Evolutionary conservation across 2,113 vertebrate species (phyloP).

Genomic region (Passerina amoena): DNA sequence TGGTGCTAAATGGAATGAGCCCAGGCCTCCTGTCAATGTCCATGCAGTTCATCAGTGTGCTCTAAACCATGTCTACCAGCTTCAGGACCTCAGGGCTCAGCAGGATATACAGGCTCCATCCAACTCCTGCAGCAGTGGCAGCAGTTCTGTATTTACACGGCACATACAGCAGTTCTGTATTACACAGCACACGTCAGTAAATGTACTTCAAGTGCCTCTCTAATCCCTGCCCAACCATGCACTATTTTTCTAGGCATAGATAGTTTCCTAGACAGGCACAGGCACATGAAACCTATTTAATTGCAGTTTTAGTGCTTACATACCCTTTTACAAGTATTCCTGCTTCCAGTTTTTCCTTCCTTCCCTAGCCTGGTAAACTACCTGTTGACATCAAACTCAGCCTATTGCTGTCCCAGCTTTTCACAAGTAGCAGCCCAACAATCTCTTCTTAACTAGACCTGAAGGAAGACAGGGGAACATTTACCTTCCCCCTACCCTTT

Average conservation of each 20-base stretch:
- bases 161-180: background rate
- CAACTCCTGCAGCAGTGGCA: background rate
- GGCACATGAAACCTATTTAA: background rate
- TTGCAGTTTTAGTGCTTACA: background rate
- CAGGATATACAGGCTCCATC: background rate
- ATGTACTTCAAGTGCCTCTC: background rate
- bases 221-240: background rate
- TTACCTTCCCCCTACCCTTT: background rate
- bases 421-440: background rate
- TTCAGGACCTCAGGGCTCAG: background rate
- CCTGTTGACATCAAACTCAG: background rate
- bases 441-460: background rate
- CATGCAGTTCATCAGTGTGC: background rate
- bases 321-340: background rate
- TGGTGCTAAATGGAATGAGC: background rate
- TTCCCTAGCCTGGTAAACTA: background rate
- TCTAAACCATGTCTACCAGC: background rate
- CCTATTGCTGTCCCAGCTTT: background rate
- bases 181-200: background rate
- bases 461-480: background rate
- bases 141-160: background rate
- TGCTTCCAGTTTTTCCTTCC: background rate
- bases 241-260: background rate
- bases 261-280: background rate
- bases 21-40: background rate